Base-by-base conservation (phyloP, 2,888 invertebrate genomes). In the Sympetrum striolatum region DNA sequence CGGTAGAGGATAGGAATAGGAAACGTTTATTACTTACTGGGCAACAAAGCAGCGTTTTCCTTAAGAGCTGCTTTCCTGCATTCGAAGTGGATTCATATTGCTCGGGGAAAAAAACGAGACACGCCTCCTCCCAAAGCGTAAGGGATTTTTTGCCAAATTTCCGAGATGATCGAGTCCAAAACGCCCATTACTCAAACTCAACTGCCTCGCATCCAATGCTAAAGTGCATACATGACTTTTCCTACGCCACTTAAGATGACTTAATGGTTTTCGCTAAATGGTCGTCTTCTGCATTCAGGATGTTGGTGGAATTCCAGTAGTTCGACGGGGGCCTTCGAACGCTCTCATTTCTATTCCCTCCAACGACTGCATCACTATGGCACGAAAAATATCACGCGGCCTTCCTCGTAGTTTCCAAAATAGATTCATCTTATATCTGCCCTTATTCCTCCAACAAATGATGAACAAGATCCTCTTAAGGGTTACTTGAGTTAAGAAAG, bases 231-330 rank as follows among this genome's bases (percentile, higher is more conserved):
- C 82, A 35, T n/a, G 60, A 12, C n/a, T 15, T 37, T 37, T 60
- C 86, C 37, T 48, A 64, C 18, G 60, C 60, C 60, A 86, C 37
- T 86, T 86, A 86, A 60, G 58, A 86, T 86, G 86, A 86, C 58
- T 86, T 86, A 86, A 86, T 86, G 60, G 35, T 48, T 86, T 18
- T 86, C 39, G 39, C 60, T n/a, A 44, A 82, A n/a, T 82, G 82
- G 82, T 58, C 60, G 86, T 44, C 86, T 60, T 31, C 10, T 37
- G 18, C 37, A 86, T 60, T 37, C 31, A 58, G 64, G 10, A 37
- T 86, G 35, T 86, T 86, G 86, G 60, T 60, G 60, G 60, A 37
- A 15, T 86, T 86, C 86, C 86, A 86, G 60, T 3, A 37, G n/a
- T 60, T 86, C 60, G n/a, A 37, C 60, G 39, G 64, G 22, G 25